Percentiles rank a stretch among this genome's conserved stretches.
Conservation (phyloP, 37 sponge, comb jelly and placozoan species). For the Haliclona indistincta region DNA sequence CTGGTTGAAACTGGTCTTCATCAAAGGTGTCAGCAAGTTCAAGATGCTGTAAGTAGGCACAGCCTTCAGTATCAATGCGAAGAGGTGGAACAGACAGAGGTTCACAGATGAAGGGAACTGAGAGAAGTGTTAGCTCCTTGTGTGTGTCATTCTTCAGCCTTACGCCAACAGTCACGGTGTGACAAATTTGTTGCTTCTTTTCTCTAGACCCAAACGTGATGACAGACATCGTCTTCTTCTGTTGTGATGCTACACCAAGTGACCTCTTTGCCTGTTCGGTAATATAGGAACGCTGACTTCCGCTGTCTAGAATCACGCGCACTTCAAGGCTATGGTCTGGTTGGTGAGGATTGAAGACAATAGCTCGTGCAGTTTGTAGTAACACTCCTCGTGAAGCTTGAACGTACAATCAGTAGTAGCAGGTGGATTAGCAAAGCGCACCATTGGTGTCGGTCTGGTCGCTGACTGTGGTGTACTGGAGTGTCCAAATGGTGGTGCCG, state of each 20-base stretch:
- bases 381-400: too few species aligned
- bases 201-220: constrained; percentile 17
- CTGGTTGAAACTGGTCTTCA: neutral
- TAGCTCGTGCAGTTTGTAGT: constrained; percentile 30
- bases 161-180: constrained; percentile 13
- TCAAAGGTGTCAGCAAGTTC: constrained; percentile 46
- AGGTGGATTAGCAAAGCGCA: too few species aligned
- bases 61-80: neutral
- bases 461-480: neutral
- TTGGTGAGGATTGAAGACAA: neutral
- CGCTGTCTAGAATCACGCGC: constrained; percentile 28
- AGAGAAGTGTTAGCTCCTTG: constrained; percentile 1
- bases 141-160: neutral
- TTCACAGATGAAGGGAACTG: constrained; percentile 51
- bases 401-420: too few species aligned
- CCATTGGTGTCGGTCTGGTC: too few species aligned
- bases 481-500: constrained; percentile 20
- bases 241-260: constrained; percentile 2
- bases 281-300: constrained; percentile 46
- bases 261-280: constrained; percentile 9
- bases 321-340: neutral
- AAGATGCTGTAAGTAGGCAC: constrained; percentile 11
- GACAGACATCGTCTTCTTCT: constrained; percentile 9
- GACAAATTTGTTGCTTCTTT: constrained; percentile 6
- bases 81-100: constrained; percentile 40